Base-by-base conservation (phyloP, 2,797 vertebrate genomes). In the Micrastur ruficollis region DNA sequence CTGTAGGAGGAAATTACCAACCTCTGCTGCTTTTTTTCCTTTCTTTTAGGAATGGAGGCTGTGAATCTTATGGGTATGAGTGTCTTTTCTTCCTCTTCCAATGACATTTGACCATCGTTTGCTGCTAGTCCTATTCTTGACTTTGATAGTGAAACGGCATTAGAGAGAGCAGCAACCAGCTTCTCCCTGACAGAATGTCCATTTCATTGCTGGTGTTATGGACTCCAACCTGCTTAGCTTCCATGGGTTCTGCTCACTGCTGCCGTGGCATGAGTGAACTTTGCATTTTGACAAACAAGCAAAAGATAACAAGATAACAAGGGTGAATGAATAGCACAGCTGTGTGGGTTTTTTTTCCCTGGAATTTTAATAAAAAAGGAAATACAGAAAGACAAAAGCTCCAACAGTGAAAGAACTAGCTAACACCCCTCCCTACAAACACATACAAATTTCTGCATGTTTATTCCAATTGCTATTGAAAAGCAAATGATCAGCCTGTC, bases 321-420 rank as follows among this genome's bases (percentile, higher is more conserved):
- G 53, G 65, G 10, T 29, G 42, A 78, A 74, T 91, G 46, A 95
- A 93, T 61, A 38, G 42, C 58, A 58, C 92, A 97, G 90, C 93
- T 95, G 92, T 46, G 44, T 44, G 11, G 4, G 1, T 0, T 11
- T 38, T 44, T 38, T 31, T 6, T 0, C 0, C 4, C 18, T 52
- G 36, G 27, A 73, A 86, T 95, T 95, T 80, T 59, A 71, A 87
- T 87, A 76, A 82, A 76, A 92, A 70, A 85, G 36, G 10, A 86
- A 89, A 79, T 87, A 40, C 14, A 93, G 52, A 82, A 84, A 11
- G 27, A 94, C 62, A 96, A 94, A 94, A 90, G 36, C 63, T 71
- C 13, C 21, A 76, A 36, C 27, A 84, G 12, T 65, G 72, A 74
- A 96, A 65, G 22, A 92, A 71, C 46, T 72, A 88, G 31, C 25